Conservation (phyloP, 2,797 vertebrate genomes). For the Lophura swinhoii region DNA sequence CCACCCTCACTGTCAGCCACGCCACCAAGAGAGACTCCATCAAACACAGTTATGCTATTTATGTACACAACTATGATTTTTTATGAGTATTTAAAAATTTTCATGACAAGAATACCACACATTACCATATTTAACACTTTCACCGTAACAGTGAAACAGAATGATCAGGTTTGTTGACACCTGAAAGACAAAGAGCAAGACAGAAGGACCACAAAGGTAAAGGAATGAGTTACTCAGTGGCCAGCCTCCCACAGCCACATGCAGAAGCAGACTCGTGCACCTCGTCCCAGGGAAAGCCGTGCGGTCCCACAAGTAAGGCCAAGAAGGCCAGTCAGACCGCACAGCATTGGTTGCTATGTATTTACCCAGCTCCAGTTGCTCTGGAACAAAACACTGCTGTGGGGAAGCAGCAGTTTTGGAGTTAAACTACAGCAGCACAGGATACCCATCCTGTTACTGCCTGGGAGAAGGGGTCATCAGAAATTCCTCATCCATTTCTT, state of each 20-base stretch:
- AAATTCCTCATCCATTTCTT: background rate
- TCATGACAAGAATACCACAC: background rate
- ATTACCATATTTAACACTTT: background rate
- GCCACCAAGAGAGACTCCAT: background rate
- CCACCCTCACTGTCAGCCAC: background rate
- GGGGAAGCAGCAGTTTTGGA: background rate
- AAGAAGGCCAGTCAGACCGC: background rate
- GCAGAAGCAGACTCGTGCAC: background rate
- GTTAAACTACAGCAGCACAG: background rate
- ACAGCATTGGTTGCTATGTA: background rate
- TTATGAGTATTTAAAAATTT: background rate
- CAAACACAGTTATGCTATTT: background rate
- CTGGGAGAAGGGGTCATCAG: background rate
- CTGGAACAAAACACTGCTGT: background rate
- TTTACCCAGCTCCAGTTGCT: background rate
- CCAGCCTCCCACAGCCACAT: background rate
- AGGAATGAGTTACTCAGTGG: background rate
- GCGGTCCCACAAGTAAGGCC: background rate
- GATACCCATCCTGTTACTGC: background rate
- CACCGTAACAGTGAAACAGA: background rate
- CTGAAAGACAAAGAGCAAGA: background rate
- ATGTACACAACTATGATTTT: background rate
- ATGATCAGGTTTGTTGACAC: background rate
- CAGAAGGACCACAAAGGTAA: background rate
- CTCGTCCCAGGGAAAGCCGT: accelerated